Evolutionary conservation across 2,888 invertebrate species (phyloP).

Genomic region (Drosophila colorata): DNA sequence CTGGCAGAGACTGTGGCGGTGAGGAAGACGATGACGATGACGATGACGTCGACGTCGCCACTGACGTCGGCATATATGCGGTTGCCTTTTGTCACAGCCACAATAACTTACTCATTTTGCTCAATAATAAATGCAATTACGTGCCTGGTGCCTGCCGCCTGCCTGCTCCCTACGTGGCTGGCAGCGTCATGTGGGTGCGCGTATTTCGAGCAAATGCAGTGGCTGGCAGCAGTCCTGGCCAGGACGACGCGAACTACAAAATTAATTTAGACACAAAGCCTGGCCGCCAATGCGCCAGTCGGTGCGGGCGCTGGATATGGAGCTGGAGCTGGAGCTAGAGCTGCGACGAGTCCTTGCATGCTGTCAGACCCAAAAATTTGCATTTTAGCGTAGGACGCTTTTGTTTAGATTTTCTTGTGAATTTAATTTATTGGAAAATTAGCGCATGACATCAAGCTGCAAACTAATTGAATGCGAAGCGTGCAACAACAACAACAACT

Average conservation of each 20-base stretch:
- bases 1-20: slow-evolving; percentile 16
- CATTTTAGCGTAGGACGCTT: slow-evolving; percentile 75
- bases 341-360: slow-evolving; percentile 44
- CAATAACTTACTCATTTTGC: slow-evolving; percentile 81
- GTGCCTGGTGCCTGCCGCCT: slow-evolving; percentile 50
- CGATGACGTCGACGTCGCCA: slow-evolving; percentile 10
- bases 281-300: slow-evolving; percentile 21
- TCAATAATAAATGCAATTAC: slow-evolving; percentile 83
- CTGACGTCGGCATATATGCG: slow-evolving; percentile 60
- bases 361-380: slow-evolving; percentile 70
- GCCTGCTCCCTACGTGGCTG: slow-evolving; percentile 12
- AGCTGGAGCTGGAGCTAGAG: slow-evolving; percentile 9
- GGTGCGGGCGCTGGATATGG: slow-evolving; percentile 2
- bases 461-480: slow-evolving; percentile 73
- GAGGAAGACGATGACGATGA: slow-evolving; percentile 29
- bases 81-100: slow-evolving; percentile 72
- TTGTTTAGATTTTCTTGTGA: slow-evolving; percentile 78
- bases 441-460: slow-evolving; percentile 70
- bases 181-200: slow-evolving; percentile 39
- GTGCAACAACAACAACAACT: slow-evolving; percentile 29
- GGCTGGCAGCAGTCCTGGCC: slow-evolving; percentile 29
- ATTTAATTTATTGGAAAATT: slow-evolving; percentile 81
- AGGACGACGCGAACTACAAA: slow-evolving; percentile 63
- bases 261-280: slow-evolving; percentile 81
- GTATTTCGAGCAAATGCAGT: slow-evolving; percentile 19